Evolutionary conservation across 2,113 vertebrate genomes (phyloP).

Genomic region (Myiozetetes cayanensis): DNA sequence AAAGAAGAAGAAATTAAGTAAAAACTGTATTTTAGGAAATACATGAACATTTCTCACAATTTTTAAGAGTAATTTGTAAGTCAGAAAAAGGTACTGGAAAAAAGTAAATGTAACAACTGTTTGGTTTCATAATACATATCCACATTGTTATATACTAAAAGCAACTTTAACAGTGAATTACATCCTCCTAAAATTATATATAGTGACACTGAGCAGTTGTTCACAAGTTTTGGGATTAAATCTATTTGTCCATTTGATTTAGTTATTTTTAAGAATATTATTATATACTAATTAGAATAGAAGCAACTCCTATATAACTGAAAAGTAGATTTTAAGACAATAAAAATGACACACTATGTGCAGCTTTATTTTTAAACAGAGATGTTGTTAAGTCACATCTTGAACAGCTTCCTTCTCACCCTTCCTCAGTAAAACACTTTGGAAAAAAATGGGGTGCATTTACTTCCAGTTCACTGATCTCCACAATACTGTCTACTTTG

Average conservation of each 20-base stretch:
- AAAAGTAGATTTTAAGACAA: background rate
- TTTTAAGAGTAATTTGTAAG: background rate
- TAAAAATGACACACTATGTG: background rate
- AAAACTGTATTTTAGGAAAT: background rate
- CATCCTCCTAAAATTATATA: background rate
- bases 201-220: background rate
- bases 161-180: background rate
- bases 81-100: background rate
- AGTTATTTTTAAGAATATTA: background rate
- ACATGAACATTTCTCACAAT: background rate
- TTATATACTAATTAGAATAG: background rate
- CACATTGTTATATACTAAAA: background rate
- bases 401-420: background rate
- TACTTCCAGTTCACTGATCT: background rate
- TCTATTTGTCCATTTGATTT: background rate
- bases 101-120: background rate
- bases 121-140: background rate
- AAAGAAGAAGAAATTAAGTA: background rate
- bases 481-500: background rate
- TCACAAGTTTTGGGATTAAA: background rate
- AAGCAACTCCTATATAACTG: background rate
- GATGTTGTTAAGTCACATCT: background rate
- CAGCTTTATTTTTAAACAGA: background rate
- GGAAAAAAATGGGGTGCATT: background rate
- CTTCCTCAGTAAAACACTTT: background rate